Percentiles rank a stretch among this genome's conserved stretches.
Evolutionary conservation across 92 coral and sea anemone species (phyloP).

Genomic region (Galaxea fascicularis): DNA sequence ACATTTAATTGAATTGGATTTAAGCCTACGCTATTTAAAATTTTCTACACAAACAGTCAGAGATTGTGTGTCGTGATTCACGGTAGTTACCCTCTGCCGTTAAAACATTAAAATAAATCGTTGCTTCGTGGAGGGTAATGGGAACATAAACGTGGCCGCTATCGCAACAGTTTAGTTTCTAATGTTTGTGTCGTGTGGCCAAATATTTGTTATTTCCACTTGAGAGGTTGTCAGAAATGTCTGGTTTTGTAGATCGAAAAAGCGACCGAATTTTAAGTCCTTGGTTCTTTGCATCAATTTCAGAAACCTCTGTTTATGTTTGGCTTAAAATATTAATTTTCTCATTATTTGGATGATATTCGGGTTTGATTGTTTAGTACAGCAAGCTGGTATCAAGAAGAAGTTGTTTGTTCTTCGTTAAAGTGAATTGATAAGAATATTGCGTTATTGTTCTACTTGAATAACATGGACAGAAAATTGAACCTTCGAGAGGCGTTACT

Average conservation of each 20-base stretch:
- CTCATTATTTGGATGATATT: conserved; percentile 9
- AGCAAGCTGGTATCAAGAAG: background rate
- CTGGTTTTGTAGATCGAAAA: background rate
- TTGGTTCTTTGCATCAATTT: background rate
- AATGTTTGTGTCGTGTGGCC: conserved; percentile 30
- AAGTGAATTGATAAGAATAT: conserved; percentile 25
- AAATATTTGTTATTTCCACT: conserved; percentile 46
- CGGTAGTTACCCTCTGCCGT: background rate
- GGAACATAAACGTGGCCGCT: conserved; percentile 4
- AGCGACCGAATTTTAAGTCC: background rate
- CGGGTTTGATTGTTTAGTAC: background rate
- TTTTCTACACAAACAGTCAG: background rate
- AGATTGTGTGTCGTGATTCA: background rate
- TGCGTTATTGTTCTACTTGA: conserved; percentile 26
- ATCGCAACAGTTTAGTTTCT: conserved; percentile 12
- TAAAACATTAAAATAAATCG: background rate
- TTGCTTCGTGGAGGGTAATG: background rate
- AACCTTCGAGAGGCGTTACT: conserved; percentile 13
- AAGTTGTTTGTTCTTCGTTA: conserved; percentile 25
- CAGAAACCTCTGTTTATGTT: background rate
- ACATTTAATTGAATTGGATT: background rate
- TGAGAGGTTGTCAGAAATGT: conserved; percentile 1
- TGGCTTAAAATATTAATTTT: background rate
- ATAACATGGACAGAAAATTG: conserved; percentile 15
- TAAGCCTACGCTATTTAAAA: background rate